Conservation (phyloP, 2,888 invertebrate species). For the Protophormia terraenovae region DNA sequence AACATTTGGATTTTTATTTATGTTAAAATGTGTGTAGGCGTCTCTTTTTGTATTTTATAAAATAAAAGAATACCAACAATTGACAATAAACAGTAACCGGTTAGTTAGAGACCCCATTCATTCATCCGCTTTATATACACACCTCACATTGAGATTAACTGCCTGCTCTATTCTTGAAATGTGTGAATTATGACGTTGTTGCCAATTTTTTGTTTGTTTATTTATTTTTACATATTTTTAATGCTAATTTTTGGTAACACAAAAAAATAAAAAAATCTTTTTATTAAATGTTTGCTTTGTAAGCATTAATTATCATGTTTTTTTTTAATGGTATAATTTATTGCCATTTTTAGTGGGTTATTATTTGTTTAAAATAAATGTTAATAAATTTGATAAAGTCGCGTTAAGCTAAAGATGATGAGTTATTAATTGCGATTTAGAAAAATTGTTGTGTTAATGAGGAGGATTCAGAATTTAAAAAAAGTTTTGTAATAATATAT, state of each 20-base stretch:
- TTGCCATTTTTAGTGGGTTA: background rate
- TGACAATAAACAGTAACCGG: slow-evolving; percentile 20
- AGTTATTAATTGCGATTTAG: background rate
- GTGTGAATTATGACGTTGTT: slow-evolving; percentile 25
- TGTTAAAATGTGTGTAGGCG: slow-evolving; percentile 28
- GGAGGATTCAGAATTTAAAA: background rate
- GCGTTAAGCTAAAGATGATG: background rate
- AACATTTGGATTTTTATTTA: slow-evolving; percentile 17
- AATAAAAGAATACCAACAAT: slow-evolving; percentile 4
- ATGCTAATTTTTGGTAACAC: slow-evolving; percentile 15
- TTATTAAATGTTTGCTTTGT: slow-evolving; percentile 7
- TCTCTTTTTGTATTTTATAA: background rate
- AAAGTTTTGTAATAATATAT: too few species aligned
- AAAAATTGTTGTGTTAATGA: background rate
- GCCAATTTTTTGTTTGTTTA: background rate
- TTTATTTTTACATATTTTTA: background rate
- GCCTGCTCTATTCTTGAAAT: background rate
- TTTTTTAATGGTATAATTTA: slow-evolving; percentile 44
- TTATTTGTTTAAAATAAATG: background rate
- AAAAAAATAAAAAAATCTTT: background rate
- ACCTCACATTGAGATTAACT: background rate
- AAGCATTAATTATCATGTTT: slow-evolving; percentile 30
- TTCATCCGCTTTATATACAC: background rate
- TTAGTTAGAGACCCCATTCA: background rate
- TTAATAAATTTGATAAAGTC: background rate